Percentiles rank a stretch among this genome's conserved stretches.
These are phyloP conservation scores for Megalurothrips usitatus DNA, from an alignment of 2,888 invertebrate genomes.

Conservation along the genomic window DNA sequence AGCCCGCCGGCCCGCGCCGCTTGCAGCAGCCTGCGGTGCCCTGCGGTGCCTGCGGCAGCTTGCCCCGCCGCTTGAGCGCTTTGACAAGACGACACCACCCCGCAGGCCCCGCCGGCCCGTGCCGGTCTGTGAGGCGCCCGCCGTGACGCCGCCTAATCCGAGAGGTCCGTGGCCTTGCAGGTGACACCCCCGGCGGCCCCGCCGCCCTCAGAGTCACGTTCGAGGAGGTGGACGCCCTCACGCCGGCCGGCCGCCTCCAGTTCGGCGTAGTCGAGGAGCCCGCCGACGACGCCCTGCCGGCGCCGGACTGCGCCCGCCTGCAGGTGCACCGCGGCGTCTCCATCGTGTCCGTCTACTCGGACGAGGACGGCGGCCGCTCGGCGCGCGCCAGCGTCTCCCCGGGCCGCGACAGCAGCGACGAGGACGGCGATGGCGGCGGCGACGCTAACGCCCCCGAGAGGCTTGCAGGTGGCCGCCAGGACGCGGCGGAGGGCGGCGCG, in stretches of 20 bases:
- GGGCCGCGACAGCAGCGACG: constrained; percentile 27
- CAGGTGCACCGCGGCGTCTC: constrained; percentile 55
- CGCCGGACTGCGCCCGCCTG: constrained; percentile 48
- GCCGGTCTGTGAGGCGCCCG: background rate
- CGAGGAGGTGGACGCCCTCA: background rate
- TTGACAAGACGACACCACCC: too few relatives aligned
- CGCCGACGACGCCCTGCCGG: constrained; percentile 47
- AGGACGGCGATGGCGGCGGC: constrained; percentile 27
- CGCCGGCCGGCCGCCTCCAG: constrained; percentile 13
- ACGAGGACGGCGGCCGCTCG: constrained; percentile 47
- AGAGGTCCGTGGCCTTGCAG: background rate
- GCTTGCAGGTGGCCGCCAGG: constrained; percentile 43
- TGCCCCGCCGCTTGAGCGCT: too few relatives aligned
- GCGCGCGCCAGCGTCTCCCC: constrained; percentile 22
- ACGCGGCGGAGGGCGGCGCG: constrained; percentile 55
- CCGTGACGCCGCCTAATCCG: background rate
- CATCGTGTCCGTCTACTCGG: constrained; percentile 62
- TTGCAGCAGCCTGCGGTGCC: too few relatives aligned
- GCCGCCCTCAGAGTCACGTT: background rate
- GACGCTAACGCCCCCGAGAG: constrained; percentile 22
- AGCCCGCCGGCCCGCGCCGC: too few relatives aligned
- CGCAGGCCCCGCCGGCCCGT: too few relatives aligned
- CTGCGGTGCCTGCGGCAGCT: too few relatives aligned
- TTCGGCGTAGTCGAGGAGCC: constrained; percentile 43
- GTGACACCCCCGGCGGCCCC: background rate